Evolutionary conservation across 2,888 invertebrate species (phyloP).

Genomic region (Agonopterix alstromeriana): DNA sequence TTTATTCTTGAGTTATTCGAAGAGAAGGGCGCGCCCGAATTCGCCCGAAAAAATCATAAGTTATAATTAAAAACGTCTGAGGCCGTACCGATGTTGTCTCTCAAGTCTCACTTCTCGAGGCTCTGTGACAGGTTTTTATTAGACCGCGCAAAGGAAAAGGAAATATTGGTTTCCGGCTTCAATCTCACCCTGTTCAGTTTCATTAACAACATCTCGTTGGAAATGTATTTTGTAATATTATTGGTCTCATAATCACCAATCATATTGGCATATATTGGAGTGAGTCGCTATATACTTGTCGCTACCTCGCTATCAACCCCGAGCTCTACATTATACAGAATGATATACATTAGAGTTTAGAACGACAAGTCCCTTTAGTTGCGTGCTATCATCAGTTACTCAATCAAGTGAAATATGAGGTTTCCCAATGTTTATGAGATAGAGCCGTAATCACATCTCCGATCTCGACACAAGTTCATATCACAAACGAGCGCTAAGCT

Average conservation of each 20-base stretch:
- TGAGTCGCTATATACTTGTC: too few species aligned
- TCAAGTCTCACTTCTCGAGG: background rate
- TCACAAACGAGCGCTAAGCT: constrained; percentile 46
- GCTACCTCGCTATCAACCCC: too few species aligned
- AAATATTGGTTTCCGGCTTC: too few species aligned
- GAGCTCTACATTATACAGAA: too few species aligned
- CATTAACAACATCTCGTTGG: too few species aligned
- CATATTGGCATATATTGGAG: too few species aligned
- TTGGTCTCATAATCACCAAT: too few species aligned
- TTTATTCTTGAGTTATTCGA: constrained; percentile 70
- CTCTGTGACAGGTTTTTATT: constrained; percentile 8
- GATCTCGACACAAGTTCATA: constrained; percentile 46
- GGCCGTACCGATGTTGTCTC: constrained; percentile 15
- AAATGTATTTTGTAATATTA: too few species aligned
- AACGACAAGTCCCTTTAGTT: too few species aligned
- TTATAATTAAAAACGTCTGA: constrained; percentile 71
- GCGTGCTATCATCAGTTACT: constrained; percentile 15
- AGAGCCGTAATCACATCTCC: constrained; percentile 42
- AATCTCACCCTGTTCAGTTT: too few species aligned
- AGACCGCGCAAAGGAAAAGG: background rate
- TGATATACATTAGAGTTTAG: too few species aligned
- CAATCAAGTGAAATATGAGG: constrained; percentile 15
- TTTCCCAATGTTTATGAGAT: constrained; percentile 40
- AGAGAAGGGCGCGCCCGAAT: constrained; percentile 70
- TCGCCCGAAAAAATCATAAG: constrained; percentile 71